Evolutionary conservation across 37 sponge, comb jelly and placozoan species (phyloP).

Genomic region (Chondrilla cf. caribensis): DNA sequence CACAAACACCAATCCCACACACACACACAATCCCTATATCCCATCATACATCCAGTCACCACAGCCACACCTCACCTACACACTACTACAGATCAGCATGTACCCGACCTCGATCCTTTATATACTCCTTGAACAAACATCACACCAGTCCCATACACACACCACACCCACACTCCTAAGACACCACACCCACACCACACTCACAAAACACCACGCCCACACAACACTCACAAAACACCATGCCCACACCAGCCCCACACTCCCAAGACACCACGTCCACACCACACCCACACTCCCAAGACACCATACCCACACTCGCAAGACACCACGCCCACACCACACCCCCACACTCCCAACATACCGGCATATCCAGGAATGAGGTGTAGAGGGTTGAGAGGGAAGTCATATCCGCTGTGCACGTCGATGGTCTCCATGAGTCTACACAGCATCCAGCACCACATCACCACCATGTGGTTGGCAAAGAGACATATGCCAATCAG

Average conservation of each 20-base stretch:
- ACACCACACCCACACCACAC: too few species aligned
- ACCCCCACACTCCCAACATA: conserved; percentile 15
- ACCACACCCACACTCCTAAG: not conserved
- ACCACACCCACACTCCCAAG: not conserved
- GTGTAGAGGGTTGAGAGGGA: conserved; percentile 85
- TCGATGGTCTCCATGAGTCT: conserved; percentile 84
- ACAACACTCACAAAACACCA: not conserved
- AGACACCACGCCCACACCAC: conserved; percentile 8
- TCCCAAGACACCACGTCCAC: not conserved
- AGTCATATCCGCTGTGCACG: conserved; percentile 86
- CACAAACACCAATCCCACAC: too few species aligned
- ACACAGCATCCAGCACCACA: conserved; percentile 80
- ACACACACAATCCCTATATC: too few species aligned
- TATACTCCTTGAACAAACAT: too few species aligned
- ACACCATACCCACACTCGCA: not conserved
- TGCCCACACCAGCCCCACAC: not conserved
- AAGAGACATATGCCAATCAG: conserved; percentile 61
- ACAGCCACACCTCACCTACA: too few species aligned
- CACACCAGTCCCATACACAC: not conserved
- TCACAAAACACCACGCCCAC: too few species aligned
- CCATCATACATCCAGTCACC: too few species aligned
- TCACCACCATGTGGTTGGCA: conserved; percentile 66
- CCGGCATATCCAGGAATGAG: conserved; percentile 87
- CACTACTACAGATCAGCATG: not conserved
- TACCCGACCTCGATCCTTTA: too few species aligned